Percentiles rank a stretch among this genome's conserved stretches.
phyloP scores from a whole-genome alignment of 2,113 vertebrate species.

The Poeciliopsis prolifica region DNA sequence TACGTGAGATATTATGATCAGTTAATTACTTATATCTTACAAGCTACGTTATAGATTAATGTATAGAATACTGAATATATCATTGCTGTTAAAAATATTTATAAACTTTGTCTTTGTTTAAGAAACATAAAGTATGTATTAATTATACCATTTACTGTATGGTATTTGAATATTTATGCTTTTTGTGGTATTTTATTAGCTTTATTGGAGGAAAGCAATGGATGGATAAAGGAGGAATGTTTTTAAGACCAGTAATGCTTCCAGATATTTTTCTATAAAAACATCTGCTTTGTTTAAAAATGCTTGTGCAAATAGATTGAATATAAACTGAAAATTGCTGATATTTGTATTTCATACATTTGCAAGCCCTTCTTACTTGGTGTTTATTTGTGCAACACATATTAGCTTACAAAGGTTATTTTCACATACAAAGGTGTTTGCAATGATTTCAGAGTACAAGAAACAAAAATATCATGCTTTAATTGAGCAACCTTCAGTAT shows the following conservation, averaged over 20 bases:
- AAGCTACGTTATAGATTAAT: no score
- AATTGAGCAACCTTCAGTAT: constrained; percentile 9
- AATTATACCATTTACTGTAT: background rate
- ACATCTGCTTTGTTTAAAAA: background rate
- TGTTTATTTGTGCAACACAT: constrained; percentile 60
- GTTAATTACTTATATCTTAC: background rate
- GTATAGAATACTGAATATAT: no score
- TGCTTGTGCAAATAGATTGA: background rate
- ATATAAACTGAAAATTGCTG: background rate
- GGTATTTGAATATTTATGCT: background rate
- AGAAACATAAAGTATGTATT: no score
- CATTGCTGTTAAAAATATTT: no score
- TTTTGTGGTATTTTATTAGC: background rate
- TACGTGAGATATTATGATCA: no score
- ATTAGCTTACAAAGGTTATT: constrained; percentile 30
- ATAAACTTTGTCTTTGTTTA: no score
- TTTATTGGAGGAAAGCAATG: background rate
- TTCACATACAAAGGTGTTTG: constrained; percentile 19
- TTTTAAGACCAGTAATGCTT: no score
- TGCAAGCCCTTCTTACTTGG: constrained; percentile 46
- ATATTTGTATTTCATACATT: constrained; percentile 13
- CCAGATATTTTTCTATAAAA: background rate
- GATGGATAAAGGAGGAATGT: no score
- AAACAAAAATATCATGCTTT: constrained; percentile 21
- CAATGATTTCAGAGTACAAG: constrained; percentile 26